Conservation (phyloP, 1,140 invertebrate species). For the Chironomus tepperi region DNA sequence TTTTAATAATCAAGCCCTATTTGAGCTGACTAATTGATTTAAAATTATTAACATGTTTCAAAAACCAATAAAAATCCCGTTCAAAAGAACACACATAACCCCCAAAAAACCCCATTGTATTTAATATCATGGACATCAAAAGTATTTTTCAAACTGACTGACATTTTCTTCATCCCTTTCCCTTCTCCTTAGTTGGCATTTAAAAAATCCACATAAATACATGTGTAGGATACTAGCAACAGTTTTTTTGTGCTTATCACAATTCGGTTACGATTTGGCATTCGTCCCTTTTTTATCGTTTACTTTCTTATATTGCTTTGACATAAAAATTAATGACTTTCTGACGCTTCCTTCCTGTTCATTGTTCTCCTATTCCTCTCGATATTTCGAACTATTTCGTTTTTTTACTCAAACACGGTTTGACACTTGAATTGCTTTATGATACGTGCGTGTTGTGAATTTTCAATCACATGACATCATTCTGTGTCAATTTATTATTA, state of each 20-base stretch:
- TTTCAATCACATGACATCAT: not conserved
- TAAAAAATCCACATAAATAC: not conserved
- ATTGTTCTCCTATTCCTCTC: not conserved
- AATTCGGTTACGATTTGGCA: not conserved
- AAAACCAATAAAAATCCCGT: too few species aligned
- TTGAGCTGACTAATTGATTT: too few species aligned
- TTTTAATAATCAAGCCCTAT: too few species aligned
- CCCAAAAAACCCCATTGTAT: too few species aligned
- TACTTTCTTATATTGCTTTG: not conserved
- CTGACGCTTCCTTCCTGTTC: slow-evolving; percentile 10
- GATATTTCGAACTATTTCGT: not conserved
- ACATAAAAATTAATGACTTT: slow-evolving; percentile 24
- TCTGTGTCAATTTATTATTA: not conserved
- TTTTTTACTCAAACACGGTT: slow-evolving; percentile 5
- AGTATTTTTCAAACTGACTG: too few species aligned
- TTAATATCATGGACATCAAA: too few species aligned
- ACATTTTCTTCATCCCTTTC: too few species aligned
- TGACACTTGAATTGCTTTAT: slow-evolving; percentile 12
- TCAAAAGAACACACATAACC: too few species aligned
- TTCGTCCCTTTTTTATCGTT: not conserved
- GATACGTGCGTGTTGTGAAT: slow-evolving; percentile 1
- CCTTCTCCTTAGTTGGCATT: too few species aligned
- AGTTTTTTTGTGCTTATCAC: slow-evolving; percentile 11
- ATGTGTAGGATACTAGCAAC: not conserved
- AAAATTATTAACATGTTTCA: too few species aligned